These are phyloP conservation scores for Gisinianus flammeolus DNA, from an alignment of 2,888 invertebrate genomes.

Conservation along the genomic window DNA sequence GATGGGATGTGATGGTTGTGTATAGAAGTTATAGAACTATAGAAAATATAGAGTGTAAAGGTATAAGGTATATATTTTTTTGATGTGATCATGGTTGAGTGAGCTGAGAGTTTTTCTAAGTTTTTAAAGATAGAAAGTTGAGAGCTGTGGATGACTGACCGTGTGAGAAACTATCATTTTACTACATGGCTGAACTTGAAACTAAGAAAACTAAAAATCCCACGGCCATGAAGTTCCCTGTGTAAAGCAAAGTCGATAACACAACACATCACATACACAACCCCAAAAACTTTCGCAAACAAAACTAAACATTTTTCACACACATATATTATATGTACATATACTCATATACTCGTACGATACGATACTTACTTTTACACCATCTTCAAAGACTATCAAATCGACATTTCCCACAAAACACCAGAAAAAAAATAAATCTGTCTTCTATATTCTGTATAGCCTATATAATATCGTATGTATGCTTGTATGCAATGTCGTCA, in stretches of 20 bases:
- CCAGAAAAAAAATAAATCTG: too few species aligned
- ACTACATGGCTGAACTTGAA: slow-evolving; percentile 35
- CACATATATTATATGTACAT: slow-evolving; percentile 6
- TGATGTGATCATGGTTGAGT: slow-evolving; percentile 33
- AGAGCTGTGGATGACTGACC: slow-evolving; percentile 34
- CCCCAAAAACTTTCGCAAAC: slow-evolving; percentile 35
- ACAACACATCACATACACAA: slow-evolving; percentile 21
- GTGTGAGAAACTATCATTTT: slow-evolving; percentile 30
- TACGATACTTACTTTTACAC: too few species aligned
- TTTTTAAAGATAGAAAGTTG: not conserved
- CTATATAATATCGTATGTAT: too few species aligned
- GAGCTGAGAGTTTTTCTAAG: slow-evolving; percentile 6
- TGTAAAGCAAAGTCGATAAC: too few species aligned
- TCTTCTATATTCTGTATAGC: too few species aligned
- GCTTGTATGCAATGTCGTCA: too few species aligned
- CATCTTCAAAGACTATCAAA: too few species aligned
- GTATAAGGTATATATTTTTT: slow-evolving; percentile 16
- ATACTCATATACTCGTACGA: not conserved
- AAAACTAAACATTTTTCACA: slow-evolving; percentile 28
- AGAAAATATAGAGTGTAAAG: not conserved
- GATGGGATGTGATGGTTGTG: too few species aligned
- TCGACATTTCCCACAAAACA: too few species aligned
- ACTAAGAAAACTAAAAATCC: slow-evolving; percentile 19
- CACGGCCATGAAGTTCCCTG: slow-evolving; percentile 37
- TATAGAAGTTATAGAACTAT: too few species aligned